Base-by-base conservation (phyloP, 2,888 invertebrate species). In the Chaetogeoica ovagalla region DNA sequence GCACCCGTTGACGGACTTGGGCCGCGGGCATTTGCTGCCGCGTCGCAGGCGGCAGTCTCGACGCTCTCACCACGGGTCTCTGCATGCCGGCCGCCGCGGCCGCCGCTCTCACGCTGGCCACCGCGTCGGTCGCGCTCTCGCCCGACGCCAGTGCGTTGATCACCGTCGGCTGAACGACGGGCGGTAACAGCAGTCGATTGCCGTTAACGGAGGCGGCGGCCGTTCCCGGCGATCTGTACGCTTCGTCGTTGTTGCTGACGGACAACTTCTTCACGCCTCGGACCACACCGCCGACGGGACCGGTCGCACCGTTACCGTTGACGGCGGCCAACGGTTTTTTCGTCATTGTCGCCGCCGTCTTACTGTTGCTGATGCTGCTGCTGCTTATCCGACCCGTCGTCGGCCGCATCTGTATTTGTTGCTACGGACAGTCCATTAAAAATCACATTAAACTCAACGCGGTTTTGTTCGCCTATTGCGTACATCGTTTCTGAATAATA, bases 1-100 rank as follows among this genome's bases (percentile, higher is more conserved):
- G 43, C 43, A 43, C 82, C 81, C 82, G 69, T 43, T 83, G 75
- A 76, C 82, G 57, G 81, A 66, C 82, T 55, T 71, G 39, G 17
- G 81, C 69, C 15, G 82, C 82, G 48, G 74, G 74, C 55, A 57
- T 75, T 65, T 37, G 65, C 1, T 17, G 21, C 9, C 11, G 52
- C 57, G n/a, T 21, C 8, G 59, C 57, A n/a, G 70, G 21, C 59
- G 39, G 74, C 1, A 65, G 3, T 7, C 13, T 57, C 21, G 19
- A 39, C 19, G 74, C 65, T 55, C 65, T 63, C 7, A 65, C 37
- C 65, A 57, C 9, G 21, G 55, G 63, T 13, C 21, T 74, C 21
- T 74, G 74, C 3, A 1, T 30, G 30, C 30, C 57, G 0, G 23
- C 39, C 23, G 77, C 66, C 17, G 60, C 55, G 21, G 74, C 23